A percentile compares a stretch with the other conserved stretches of the same genome.
Evolutionary conservation across 2,797 vertebrate genomes (phyloP).

Genomic region (Centroberyx gerrardi): DNA sequence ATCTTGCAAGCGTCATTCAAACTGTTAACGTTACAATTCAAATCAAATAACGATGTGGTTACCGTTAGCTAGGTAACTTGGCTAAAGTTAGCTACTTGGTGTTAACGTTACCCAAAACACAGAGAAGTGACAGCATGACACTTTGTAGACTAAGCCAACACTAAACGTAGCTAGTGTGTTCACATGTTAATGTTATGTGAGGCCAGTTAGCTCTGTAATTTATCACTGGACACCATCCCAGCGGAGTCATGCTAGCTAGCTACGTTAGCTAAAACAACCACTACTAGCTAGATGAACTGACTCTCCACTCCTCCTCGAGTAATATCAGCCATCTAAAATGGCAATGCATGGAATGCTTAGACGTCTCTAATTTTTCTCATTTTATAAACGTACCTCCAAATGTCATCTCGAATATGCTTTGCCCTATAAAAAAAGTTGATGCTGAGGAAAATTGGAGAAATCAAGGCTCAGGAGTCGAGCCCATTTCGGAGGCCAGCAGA

Average conservation of each 20-base stretch:
- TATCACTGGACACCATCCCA: constrained; percentile 38
- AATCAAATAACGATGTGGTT: background rate
- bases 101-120: constrained; percentile 17
- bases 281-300: constrained; percentile 60
- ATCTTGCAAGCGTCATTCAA: background rate
- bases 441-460: constrained; percentile 74
- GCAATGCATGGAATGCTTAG: background rate
- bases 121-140: constrained; percentile 35
- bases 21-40: background rate
- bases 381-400: constrained; percentile 79
- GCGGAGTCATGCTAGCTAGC: constrained; percentile 70
- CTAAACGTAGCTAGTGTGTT: background rate
- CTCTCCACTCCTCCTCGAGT: constrained; percentile 58
- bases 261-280: constrained; percentile 65
- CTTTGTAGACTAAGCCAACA: background rate
- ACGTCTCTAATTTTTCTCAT: background rate
- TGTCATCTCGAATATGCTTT: constrained; percentile 82
- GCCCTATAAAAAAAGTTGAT: constrained; percentile 58
- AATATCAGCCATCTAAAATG: constrained; percentile 45
- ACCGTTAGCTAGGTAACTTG: constrained; percentile 54
- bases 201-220: constrained; percentile 4
- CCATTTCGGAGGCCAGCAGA: constrained; percentile 87
- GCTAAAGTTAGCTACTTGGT: constrained; percentile 66
- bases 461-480: constrained; percentile 83
- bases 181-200: background rate